phyloP scores from a whole-genome alignment of 1,140 invertebrate genomes.

The Leptopilina boulardi region DNA sequence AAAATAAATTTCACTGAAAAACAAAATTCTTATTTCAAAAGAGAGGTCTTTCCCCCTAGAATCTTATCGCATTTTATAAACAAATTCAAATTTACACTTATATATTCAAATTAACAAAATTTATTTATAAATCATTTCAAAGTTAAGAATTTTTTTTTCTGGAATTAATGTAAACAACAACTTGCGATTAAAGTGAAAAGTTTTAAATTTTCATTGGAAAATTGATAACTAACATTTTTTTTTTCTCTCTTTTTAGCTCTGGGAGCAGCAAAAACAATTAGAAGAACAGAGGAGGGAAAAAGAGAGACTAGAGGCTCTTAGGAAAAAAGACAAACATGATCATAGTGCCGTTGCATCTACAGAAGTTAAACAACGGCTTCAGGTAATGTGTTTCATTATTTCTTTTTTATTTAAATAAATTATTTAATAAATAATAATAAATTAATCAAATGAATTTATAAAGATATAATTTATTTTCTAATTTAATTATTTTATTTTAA shows the following conservation, averaged over 20 bases:
- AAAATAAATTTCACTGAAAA: constrained; percentile 16
- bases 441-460: too few species aligned
- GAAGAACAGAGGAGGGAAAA: constrained; percentile 84
- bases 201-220: too few species aligned
- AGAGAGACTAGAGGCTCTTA: constrained; percentile 87
- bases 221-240: constrained; percentile 11
- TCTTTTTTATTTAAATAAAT: neutral
- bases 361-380: constrained; percentile 96
- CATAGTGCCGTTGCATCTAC: constrained; percentile 96
- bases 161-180: too few species aligned
- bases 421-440: neutral
- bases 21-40: constrained; percentile 18
- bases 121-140: too few species aligned
- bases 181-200: too few species aligned
- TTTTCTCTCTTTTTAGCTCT: constrained; percentile 80
- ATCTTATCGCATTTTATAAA: neutral
- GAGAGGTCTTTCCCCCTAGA: neutral
- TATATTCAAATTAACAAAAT: neutral
- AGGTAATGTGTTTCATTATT: too few species aligned
- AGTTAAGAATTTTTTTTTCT: too few species aligned
- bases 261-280: constrained; percentile 88
- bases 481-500: too few species aligned
- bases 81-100: neutral
- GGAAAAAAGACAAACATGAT: constrained; percentile 95
- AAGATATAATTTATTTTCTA: too few species aligned